Percentiles rank a stretch among this genome's conserved stretches.
Conservation (phyloP, 2,113 vertebrate species). For the Pheucticus melanocephalus region DNA sequence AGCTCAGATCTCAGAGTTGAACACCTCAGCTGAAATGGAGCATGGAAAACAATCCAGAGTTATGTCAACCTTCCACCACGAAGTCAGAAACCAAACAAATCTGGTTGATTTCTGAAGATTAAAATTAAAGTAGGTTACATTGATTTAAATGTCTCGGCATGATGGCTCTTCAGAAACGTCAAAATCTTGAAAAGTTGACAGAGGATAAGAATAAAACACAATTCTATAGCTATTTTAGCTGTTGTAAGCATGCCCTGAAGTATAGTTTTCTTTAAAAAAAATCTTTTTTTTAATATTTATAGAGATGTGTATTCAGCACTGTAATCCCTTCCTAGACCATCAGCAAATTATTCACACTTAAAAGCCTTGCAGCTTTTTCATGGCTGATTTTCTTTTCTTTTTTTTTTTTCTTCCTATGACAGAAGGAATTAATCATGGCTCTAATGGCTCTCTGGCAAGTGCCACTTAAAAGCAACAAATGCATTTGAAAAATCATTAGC, state of each 20-base stretch:
- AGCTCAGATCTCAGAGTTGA: neutral
- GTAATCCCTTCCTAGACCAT: conserved; percentile 30
- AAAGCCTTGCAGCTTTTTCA: conserved; percentile 50
- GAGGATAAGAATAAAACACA: neutral
- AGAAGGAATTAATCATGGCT: conserved; percentile 65
- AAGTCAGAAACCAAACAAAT: neutral
- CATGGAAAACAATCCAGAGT: neutral
- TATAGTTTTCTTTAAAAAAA: neutral
- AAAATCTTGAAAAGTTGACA: neutral
- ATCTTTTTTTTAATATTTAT: neutral
- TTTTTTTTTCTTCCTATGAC: conserved; percentile 18
- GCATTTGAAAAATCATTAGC: neutral
- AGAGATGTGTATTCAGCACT: neutral
- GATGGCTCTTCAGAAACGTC: neutral
- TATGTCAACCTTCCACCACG: neutral
- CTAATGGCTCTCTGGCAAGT: conserved; percentile 59
- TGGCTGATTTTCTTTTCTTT: conserved; percentile 11
- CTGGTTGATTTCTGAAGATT: neutral
- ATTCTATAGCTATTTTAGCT: neutral
- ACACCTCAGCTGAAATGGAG: neutral
- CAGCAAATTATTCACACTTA: conserved; percentile 53
- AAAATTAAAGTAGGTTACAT: neutral
- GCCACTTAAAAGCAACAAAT: conserved; percentile 57
- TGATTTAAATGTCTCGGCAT: neutral
- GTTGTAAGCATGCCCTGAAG: neutral